phyloP scores from a whole-genome alignment of 2,797 vertebrate genomes.

The Pangasius sanitwongsei region DNA sequence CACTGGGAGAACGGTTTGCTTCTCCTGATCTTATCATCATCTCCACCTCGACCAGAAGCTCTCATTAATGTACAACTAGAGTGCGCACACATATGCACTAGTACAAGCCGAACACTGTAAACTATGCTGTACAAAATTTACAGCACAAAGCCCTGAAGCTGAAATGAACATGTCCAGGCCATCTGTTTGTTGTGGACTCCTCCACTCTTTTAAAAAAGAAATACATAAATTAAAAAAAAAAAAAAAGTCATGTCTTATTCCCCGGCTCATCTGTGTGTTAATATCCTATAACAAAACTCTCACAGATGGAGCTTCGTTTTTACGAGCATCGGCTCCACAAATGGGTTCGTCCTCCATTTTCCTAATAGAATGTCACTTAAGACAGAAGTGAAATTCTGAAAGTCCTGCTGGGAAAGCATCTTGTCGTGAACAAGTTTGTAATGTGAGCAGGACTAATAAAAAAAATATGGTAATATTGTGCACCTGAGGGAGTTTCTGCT shows the following conservation, averaged over 20 bases:
- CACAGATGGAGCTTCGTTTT: slow-evolving; percentile 69
- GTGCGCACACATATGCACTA: slow-evolving; percentile 18
- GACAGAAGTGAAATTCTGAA: slow-evolving; percentile 11
- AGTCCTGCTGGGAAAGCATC: slow-evolving; percentile 13
- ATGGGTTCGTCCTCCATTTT: slow-evolving; percentile 29
- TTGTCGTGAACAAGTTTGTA: neutral
- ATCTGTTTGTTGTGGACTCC: slow-evolving; percentile 60
- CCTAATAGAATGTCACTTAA: slow-evolving; percentile 22
- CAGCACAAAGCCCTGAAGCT: slow-evolving; percentile 15
- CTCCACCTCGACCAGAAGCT: slow-evolving; percentile 54
- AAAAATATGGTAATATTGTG: slow-evolving; percentile 12
- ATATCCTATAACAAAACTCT: slow-evolving; percentile 64
- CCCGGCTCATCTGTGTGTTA: slow-evolving; percentile 60
- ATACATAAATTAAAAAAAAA: too few species aligned
- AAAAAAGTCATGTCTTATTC: neutral
- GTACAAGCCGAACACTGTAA: neutral
- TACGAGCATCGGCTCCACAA: slow-evolving; percentile 61
- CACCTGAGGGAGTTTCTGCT: slow-evolving; percentile 10
- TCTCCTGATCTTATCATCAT: slow-evolving; percentile 68
- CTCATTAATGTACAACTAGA: slow-evolving; percentile 56
- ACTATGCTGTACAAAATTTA: neutral
- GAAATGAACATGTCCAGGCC: slow-evolving; percentile 59
- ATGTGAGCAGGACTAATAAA: slow-evolving; percentile 20
- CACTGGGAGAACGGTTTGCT: slow-evolving; percentile 36
- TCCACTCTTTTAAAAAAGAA: slow-evolving; percentile 20